Evolutionary conservation across 2,888 invertebrate species (phyloP).

Genomic region (Eubasilissa splendida): DNA sequence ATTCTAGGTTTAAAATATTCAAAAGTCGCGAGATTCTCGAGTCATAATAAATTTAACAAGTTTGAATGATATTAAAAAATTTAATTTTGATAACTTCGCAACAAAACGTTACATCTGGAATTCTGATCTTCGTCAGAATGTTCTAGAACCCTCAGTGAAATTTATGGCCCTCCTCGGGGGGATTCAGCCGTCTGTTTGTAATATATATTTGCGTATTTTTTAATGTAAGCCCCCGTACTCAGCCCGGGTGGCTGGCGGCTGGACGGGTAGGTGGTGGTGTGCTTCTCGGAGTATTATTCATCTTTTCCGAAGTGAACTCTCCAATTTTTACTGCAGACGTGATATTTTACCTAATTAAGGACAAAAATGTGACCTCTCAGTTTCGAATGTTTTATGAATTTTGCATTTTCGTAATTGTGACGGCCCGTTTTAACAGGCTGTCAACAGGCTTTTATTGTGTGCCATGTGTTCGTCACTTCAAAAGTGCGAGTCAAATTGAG

Average conservation of each 20-base stretch:
- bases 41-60: neutral
- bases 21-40: too few species aligned
- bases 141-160: conserved; percentile 25
- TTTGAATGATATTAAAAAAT: conserved; percentile 15
- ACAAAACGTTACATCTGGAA: conserved; percentile 20
- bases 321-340: conserved; percentile 11
- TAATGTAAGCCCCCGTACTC: conserved; percentile 26
- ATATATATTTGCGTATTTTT: conserved; percentile 36
- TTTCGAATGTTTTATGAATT: too few species aligned
- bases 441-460: too few species aligned
- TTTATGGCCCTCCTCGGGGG: conserved; percentile 21
- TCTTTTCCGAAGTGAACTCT: neutral
- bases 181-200: conserved; percentile 24
- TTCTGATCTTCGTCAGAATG: conserved; percentile 31
- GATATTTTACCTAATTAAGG: conserved; percentile 1
- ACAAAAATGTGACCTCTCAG: too few species aligned
- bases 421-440: too few species aligned
- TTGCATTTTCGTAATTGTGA: too few species aligned
- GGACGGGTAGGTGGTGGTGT: neutral
- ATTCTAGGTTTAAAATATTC: too few species aligned
- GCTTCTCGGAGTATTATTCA: neutral
- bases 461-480: too few species aligned
- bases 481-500: too few species aligned
- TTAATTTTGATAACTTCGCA: conserved; percentile 24
- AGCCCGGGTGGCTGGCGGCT: too few species aligned